These are phyloP conservation scores for Cosmia trapezina DNA, from an alignment of 2,888 invertebrate species.

Conservation along the genomic window DNA sequence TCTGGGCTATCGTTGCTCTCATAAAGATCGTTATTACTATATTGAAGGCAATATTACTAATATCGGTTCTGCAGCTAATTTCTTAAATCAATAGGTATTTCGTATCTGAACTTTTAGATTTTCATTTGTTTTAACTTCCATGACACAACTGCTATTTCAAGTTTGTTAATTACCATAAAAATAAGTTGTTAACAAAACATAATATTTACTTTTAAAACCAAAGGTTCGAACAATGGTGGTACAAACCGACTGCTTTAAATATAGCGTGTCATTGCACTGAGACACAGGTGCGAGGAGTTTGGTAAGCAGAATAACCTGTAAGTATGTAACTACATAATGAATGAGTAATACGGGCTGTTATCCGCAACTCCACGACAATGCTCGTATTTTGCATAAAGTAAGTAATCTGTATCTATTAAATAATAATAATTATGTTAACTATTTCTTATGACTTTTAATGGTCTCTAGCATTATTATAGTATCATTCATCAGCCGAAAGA, in stretches of 20 bases:
- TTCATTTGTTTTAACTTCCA: not conserved
- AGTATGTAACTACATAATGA: no score
- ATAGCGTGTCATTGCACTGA: slow-evolving; percentile 60
- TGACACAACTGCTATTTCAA: not conserved
- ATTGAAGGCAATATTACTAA: not conserved
- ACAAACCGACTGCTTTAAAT: slow-evolving; percentile 54
- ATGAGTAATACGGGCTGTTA: no score
- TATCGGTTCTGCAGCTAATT: not conserved
- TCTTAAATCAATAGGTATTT: not conserved
- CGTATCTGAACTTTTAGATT: no score
- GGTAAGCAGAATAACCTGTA: slow-evolving; percentile 6
- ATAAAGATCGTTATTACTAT: not conserved
- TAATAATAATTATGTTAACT: no score
- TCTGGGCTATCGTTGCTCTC: not conserved
- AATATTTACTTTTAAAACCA: slow-evolving; percentile 61
- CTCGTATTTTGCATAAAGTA: no score
- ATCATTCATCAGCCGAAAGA: no score
- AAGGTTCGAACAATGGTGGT: slow-evolving; percentile 58
- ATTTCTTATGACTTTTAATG: no score
- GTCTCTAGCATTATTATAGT: no score
- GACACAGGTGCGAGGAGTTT: slow-evolving; percentile 26
- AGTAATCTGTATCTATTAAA: no score
- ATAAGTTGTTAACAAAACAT: slow-evolving; percentile 57
- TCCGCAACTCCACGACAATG: no score
- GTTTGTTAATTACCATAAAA: slow-evolving; percentile 50